These are phyloP conservation scores for Metacarcinus magister DNA, from an alignment of 2,888 invertebrate species.

Conservation along the genomic window DNA sequence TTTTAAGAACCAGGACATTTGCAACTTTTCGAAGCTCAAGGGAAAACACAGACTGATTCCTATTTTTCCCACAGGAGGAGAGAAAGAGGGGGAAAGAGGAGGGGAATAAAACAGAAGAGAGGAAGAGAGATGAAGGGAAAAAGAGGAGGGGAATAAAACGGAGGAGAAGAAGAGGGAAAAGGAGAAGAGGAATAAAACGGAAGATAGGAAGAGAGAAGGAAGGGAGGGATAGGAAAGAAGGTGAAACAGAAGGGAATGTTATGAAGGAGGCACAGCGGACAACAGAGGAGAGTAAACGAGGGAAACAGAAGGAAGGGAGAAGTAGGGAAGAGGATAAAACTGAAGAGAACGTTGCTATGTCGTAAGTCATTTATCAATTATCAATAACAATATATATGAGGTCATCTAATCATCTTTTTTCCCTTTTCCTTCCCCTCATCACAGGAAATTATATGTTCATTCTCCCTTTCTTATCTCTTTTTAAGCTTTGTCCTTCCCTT, in stretches of 20 bases:
- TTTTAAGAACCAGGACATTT: background rate
- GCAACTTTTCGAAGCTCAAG: background rate
- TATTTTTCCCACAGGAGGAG: background rate
- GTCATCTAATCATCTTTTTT: too few relatives aligned
- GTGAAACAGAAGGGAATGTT: background rate
- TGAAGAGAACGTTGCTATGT: background rate
- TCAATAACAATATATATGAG: too few relatives aligned
- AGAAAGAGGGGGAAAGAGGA: background rate
- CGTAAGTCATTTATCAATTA: too few relatives aligned
- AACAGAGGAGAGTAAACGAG: too few relatives aligned
- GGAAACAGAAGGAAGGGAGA: background rate
- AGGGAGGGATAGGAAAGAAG: background rate
- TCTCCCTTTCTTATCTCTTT: too few relatives aligned
- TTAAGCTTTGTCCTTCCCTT: too few relatives aligned
- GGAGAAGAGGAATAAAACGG: background rate
- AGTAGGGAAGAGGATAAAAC: background rate
- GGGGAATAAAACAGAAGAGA: background rate
- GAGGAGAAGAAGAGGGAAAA: background rate
- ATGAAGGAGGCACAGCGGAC: background rate
- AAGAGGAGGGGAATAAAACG: background rate
- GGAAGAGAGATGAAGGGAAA: background rate
- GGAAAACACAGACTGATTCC: background rate
- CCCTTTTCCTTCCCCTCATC: too few relatives aligned
- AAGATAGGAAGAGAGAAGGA: background rate
- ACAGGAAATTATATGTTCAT: too few relatives aligned